These are phyloP conservation scores for Leptodactylus fallax DNA, from an alignment of 2,797 vertebrate species.

Conservation along the genomic window DNA sequence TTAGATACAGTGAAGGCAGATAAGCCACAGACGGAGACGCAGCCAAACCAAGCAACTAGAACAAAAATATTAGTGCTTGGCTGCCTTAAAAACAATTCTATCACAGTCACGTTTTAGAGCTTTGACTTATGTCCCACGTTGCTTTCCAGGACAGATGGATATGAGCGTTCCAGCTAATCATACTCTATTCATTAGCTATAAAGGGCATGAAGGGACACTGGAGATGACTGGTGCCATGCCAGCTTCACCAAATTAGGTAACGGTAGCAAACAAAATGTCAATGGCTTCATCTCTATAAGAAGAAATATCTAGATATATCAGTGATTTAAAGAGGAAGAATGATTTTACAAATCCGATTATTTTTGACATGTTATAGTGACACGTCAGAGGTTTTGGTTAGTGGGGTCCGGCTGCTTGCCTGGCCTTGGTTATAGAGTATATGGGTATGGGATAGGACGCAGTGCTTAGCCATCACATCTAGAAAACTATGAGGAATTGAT, in stretches of 20 bases:
- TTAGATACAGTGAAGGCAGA: slow-evolving; percentile 34
- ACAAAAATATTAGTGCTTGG: slow-evolving; percentile 50
- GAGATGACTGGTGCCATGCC: background rate
- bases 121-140: slow-evolving; percentile 32
- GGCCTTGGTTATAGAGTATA: too few relatives aligned
- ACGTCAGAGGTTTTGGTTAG: too few relatives aligned
- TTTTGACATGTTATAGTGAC: too few relatives aligned
- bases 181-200: slow-evolving; percentile 14
- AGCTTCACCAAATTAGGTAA: background rate
- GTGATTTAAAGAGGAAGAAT: background rate
- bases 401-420: too few relatives aligned
- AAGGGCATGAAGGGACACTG: background rate
- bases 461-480: too few relatives aligned
- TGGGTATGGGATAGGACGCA: too few relatives aligned
- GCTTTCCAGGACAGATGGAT: slow-evolving; percentile 51
- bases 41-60: slow-evolving; percentile 41
- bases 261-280: background rate
- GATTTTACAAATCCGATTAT: too few relatives aligned
- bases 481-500: too few relatives aligned
- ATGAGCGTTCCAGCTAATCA: slow-evolving; percentile 37
- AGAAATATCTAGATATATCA: background rate
- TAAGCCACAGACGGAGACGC: slow-evolving; percentile 38
- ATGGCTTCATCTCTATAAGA: background rate
- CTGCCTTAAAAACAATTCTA: slow-evolving; percentile 33
- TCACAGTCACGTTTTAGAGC: slow-evolving; percentile 50